Conservation (phyloP, 1,140 invertebrate genomes). For the Schmidtea mediterranea region DNA sequence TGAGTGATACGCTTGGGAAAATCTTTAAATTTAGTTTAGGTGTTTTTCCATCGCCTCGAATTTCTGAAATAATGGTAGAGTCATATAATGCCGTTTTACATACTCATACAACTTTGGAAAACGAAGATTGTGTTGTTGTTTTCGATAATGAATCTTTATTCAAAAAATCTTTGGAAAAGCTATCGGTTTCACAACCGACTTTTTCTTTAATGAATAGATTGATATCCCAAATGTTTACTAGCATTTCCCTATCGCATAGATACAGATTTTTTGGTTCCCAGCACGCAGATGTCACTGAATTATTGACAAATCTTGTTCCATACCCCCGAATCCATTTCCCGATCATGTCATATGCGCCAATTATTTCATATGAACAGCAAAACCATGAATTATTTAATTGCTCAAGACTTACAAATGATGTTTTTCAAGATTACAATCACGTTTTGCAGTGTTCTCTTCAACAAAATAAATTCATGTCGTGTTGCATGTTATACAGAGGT, state of each 20-base stretch:
- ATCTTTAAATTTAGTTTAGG: slow-evolving; percentile 59
- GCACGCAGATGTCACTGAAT: slow-evolving; percentile 1
- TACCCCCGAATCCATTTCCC: slow-evolving; percentile 9
- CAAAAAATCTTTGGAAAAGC: slow-evolving; percentile 14
- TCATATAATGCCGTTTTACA: slow-evolving; percentile 17
- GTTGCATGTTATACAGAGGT: slow-evolving; percentile 17
- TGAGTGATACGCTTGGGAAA: slow-evolving; percentile 55
- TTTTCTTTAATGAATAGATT: slow-evolving; percentile 34
- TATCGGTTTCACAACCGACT: slow-evolving; percentile 12
- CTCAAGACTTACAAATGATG: slow-evolving; percentile 61
- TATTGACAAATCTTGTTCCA: slow-evolving; percentile 2
- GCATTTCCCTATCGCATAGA: slow-evolving; percentile 48
- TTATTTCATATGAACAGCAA: slow-evolving; percentile 23
- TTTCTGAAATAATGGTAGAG: slow-evolving; percentile 23
- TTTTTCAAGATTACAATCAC: slow-evolving; percentile 60
- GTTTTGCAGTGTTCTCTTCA: slow-evolving; percentile 72
- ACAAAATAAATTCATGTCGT: slow-evolving; percentile 64
- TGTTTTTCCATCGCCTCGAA: slow-evolving; percentile 55
- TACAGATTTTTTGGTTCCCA: background rate
- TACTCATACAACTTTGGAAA: slow-evolving; percentile 18
- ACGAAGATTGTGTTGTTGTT: slow-evolving; percentile 9
- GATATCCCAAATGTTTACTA: slow-evolving; percentile 56
- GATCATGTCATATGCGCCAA: slow-evolving; percentile 19
- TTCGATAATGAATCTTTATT: slow-evolving; percentile 20
- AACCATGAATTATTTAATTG: slow-evolving; percentile 30